Conservation (phyloP, 2,113 vertebrate genomes). For the Pavo muticus region DNA sequence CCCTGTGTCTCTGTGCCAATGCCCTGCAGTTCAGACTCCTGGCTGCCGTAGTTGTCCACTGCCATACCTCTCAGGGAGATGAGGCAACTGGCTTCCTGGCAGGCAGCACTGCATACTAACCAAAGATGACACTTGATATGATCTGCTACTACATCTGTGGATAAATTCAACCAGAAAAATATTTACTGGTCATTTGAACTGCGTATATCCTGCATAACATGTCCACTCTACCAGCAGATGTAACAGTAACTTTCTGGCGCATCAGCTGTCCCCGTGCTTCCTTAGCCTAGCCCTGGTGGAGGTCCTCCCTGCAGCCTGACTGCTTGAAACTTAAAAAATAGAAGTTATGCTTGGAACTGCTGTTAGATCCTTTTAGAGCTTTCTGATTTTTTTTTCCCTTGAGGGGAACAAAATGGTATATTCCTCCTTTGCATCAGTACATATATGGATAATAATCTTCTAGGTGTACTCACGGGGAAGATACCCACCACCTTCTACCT, state of each 20-base stretch:
- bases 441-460: neutral
- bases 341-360: neutral
- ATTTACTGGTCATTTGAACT: neutral
- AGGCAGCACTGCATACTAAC: neutral
- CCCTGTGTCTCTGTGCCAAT: fast-evolving
- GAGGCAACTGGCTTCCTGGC: neutral
- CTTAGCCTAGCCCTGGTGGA: neutral
- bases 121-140: neutral
- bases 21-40: neutral
- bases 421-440: neutral
- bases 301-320: neutral
- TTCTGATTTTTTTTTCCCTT: neutral
- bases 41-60: neutral
- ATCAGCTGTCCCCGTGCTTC: neutral
- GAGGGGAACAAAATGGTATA: neutral
- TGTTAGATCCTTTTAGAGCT: neutral
- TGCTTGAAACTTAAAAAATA: neutral
- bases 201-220: neutral
- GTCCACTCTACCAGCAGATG: neutral
- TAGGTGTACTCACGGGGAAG: neutral
- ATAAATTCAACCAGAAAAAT: neutral
- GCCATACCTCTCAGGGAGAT: neutral
- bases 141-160: neutral
- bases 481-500: neutral
- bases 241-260: neutral